phyloP scores from a whole-genome alignment of 2,797 vertebrate genomes.

The Pseudotriccus pelzelni region DNA sequence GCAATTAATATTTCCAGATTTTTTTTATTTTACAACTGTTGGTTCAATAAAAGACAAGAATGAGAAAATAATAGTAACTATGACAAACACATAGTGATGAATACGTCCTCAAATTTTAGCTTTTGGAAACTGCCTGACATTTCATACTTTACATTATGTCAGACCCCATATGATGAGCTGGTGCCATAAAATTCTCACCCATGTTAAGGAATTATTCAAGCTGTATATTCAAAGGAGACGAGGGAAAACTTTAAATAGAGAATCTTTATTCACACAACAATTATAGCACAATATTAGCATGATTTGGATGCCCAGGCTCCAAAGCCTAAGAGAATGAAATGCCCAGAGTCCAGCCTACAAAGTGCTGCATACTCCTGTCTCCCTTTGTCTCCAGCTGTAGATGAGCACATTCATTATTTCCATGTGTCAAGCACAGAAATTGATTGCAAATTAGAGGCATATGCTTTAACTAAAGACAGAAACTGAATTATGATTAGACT shows the following conservation, averaged over 20 bases:
- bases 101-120: not conserved
- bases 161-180: not conserved
- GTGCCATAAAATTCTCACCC: not conserved
- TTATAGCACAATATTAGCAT: not conserved
- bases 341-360: not conserved
- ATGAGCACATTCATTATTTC: slow-evolving; percentile 24
- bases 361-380: not conserved
- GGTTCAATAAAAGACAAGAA: not conserved
- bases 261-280: not conserved
- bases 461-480: slow-evolving; percentile 24
- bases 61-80: not conserved
- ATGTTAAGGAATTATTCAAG: not conserved
- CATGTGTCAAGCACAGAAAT: not conserved
- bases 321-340: not conserved
- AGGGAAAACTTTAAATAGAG: not conserved
- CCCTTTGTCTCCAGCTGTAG: slow-evolving; percentile 31
- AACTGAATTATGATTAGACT: slow-evolving; percentile 35
- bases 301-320: not conserved
- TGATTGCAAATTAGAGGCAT: slow-evolving; percentile 48
- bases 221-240: not conserved
- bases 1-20: not conserved
- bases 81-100: not conserved
- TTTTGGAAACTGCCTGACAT: not conserved
- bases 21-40: not conserved
- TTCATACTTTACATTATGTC: not conserved